Evolutionary conservation across 2,797 vertebrate genomes (phyloP), one percentile per base, ranked within the genome.

Genomic region (Saxicola maurus): DNA sequence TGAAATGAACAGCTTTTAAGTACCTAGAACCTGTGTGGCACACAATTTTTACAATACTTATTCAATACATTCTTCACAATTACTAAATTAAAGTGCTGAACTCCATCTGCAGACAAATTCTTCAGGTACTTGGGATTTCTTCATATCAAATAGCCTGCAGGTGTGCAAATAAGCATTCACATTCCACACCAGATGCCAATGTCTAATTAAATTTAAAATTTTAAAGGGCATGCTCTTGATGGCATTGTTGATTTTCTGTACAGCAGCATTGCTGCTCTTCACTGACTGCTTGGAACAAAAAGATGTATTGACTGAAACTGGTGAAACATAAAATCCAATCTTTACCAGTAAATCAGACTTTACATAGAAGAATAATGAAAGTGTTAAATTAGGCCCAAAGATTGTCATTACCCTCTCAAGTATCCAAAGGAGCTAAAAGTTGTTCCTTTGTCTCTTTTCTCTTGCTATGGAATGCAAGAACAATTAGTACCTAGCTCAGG

Each of bases 141-240:
- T 87, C 55, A 66, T 48, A 91, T 73, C 59, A 87, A 88, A 85
- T 61, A 91, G 86, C 80, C 66, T 65, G 71, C 90, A 94, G 92
- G 90, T 95, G 73, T 93, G 85, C 81, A 96, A 94, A 95, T 84
- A 93, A 93, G 43, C 33, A 71, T 73, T 86, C 76, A 27, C 4
- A 65, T 91, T 48, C 86, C 72, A 42, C 38, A 74, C 35, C 86
- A 96, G 96, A 89, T 95, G 86, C 93, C 93, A 91, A 61, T 53
- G 72, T 57, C 90, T 93, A 91, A 96, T 51, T 31, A 49, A 77
- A 65, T 84, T 61, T 27, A 57, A 78, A 65, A 78, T 28, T 86
- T 81, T 92, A 90, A 86, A 88, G 67, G 57, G 10, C 75, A 51
- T 40, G 13, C 10, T 72, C 56, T 52, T 60, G 48, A 73, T 78